Conservation (phyloP, 53 echinoderm and acorn worm species). For the Paelopatides confundens region DNA sequence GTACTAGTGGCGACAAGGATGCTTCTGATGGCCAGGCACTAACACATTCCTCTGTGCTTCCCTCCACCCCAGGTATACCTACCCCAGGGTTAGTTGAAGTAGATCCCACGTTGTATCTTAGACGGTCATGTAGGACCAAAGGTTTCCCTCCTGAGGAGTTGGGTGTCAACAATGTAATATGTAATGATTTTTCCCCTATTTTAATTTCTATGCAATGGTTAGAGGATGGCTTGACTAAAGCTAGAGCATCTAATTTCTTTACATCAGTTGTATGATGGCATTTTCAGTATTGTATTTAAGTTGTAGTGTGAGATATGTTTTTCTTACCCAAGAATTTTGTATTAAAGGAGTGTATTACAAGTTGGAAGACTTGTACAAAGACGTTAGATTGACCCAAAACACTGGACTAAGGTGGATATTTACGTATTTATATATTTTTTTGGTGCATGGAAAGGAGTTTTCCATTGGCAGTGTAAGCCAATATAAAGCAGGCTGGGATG, state of each 20-base stretch:
- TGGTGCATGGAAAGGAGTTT: background rate
- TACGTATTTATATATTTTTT: no score
- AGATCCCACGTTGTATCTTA: background rate
- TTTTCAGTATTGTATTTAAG: background rate
- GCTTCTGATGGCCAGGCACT: background rate
- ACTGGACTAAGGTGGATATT: no score
- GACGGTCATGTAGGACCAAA: constrained; percentile 4
- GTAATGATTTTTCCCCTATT: background rate
- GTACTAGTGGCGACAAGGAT: background rate
- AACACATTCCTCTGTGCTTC: background rate
- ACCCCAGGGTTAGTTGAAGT: background rate
- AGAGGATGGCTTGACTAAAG: background rate
- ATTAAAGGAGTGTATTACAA: no score
- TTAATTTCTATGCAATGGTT: constrained; percentile 23
- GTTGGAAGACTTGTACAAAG: no score
- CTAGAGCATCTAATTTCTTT: background rate
- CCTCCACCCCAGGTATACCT: background rate
- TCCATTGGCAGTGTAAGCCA: background rate
- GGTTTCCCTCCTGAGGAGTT: background rate
- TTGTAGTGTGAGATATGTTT: no score
- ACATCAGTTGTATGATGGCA: background rate
- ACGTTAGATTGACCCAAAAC: no score
- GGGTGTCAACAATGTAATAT: background rate
- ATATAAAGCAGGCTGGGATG: background rate
- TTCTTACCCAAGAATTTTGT: no score